Percentiles rank a stretch among this genome's conserved stretches.
phyloP scores from a whole-genome alignment of 2,113 vertebrate species.

The Benitochromis conjunctus region DNA sequence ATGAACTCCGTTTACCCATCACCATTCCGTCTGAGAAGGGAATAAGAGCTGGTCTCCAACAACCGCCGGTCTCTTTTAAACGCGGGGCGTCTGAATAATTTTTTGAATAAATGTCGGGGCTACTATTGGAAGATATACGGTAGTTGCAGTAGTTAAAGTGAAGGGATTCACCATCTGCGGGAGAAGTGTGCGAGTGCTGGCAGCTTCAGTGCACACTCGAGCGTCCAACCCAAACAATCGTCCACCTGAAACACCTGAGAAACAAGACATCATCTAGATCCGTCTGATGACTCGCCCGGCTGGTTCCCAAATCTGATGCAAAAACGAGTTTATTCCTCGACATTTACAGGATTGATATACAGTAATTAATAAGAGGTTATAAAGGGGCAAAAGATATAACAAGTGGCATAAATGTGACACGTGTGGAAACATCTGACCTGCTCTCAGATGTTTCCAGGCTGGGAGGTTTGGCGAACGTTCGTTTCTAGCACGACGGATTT shows the following conservation, averaged over 20 bases:
- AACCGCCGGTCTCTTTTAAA: too few relatives aligned
- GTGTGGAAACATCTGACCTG: neutral
- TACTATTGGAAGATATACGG: too few relatives aligned
- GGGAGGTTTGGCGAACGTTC: neutral
- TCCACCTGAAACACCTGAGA: neutral
- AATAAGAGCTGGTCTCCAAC: too few relatives aligned
- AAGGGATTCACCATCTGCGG: too few relatives aligned
- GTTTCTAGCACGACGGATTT: neutral
- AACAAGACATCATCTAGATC: too few relatives aligned
- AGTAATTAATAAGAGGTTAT: neutral
- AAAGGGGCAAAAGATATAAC: neutral
- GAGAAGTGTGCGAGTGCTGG: neutral
- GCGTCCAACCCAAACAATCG: too few relatives aligned
- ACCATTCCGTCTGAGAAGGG: too few relatives aligned
- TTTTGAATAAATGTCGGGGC: too few relatives aligned
- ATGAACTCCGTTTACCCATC: too few relatives aligned
- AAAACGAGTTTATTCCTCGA: neutral
- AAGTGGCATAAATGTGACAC: accelerated
- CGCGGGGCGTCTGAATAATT: too few relatives aligned
- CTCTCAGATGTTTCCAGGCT: neutral
- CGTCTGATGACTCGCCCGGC: too few relatives aligned
- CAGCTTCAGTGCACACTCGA: neutral
- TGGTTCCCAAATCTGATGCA: too few relatives aligned
- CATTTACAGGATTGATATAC: accelerated
- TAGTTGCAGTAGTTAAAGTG: neutral